phyloP scores from a whole-genome alignment of 2,888 invertebrate species.

The Exocentrus adspersus region DNA sequence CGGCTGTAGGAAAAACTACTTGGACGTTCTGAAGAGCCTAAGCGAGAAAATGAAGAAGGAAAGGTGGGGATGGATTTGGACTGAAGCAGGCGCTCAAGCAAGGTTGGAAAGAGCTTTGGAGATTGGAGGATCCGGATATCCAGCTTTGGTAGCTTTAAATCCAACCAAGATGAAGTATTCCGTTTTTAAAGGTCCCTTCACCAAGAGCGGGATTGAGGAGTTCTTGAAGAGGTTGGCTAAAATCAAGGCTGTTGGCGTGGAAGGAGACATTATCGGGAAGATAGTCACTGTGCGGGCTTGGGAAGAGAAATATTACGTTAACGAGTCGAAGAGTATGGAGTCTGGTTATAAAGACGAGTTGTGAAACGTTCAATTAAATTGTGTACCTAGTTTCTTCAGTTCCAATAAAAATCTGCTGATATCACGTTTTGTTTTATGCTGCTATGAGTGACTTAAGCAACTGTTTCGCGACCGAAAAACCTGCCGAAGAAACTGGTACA shows the following conservation, averaged over 20 bases:
- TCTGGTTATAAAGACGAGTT: background rate
- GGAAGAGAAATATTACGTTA: background rate
- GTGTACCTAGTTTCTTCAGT: no score
- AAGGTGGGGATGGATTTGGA: constrained; percentile 96
- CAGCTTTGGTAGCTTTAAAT: constrained; percentile 95
- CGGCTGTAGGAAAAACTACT: constrained; percentile 85
- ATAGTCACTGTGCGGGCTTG: background rate
- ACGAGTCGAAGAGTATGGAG: background rate
- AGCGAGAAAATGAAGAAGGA: constrained; percentile 92
- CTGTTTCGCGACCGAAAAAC: no score
- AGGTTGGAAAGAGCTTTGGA: constrained; percentile 85
- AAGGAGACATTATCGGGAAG: background rate
- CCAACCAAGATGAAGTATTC: constrained; percentile 84
- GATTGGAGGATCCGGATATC: constrained; percentile 90
- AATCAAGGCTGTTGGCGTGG: background rate
- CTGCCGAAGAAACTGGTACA: no score
- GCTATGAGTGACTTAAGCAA: no score
- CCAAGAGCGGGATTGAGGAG: constrained; percentile 27
- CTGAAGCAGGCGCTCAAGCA: constrained; percentile 84
- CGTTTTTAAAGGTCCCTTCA: constrained; percentile 26
- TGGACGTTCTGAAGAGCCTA: constrained; percentile 74
- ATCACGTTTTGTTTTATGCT: no score
- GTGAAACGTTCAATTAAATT: no score
- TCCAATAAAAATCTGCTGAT: no score
- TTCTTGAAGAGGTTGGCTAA: constrained; percentile 77